Evolutionary conservation across 1,140 invertebrate species (phyloP).

Genomic region (Caerostris extrusa): DNA sequence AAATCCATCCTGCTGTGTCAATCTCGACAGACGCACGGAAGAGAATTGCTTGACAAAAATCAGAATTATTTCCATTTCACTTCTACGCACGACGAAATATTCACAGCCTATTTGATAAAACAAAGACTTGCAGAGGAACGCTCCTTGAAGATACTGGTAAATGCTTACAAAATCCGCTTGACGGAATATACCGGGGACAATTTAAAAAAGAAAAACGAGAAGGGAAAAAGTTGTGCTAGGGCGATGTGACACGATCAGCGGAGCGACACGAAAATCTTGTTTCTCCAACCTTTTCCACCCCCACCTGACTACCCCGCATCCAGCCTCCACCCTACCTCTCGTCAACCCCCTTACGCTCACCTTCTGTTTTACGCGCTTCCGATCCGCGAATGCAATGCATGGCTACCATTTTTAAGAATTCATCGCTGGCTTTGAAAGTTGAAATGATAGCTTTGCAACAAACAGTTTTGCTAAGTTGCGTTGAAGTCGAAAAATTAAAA

Average conservation of each 20-base stretch:
- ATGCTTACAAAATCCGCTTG: constrained; percentile 33
- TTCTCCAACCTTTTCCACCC: constrained; percentile 34
- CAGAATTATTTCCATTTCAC: constrained; percentile 31
- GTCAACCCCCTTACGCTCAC: not conserved
- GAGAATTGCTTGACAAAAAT: not conserved
- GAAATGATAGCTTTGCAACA: not conserved
- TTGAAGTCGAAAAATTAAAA: too few relatives aligned
- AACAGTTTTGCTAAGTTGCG: too few relatives aligned
- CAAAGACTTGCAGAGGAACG: not conserved
- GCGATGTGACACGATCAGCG: constrained; percentile 62
- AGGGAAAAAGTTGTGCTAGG: constrained; percentile 13
- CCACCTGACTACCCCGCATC: not conserved
- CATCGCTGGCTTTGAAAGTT: constrained; percentile 22
- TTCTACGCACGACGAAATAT: constrained; percentile 8
- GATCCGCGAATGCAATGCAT: constrained; percentile 5
- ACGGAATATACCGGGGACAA: constrained; percentile 30
- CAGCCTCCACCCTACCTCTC: not conserved
- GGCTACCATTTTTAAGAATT: constrained; percentile 18
- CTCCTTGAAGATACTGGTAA: constrained; percentile 21
- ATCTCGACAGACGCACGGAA: too few relatives aligned
- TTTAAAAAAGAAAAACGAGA: constrained; percentile 29
- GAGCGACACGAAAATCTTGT: constrained; percentile 62
- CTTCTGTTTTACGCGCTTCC: constrained; percentile 56
- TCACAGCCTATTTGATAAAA: constrained; percentile 43
- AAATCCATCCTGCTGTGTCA: too few relatives aligned